Evolutionary conservation across 2,113 vertebrate species (phyloP).

Genomic region (Oncorhynchus mykiss): DNA sequence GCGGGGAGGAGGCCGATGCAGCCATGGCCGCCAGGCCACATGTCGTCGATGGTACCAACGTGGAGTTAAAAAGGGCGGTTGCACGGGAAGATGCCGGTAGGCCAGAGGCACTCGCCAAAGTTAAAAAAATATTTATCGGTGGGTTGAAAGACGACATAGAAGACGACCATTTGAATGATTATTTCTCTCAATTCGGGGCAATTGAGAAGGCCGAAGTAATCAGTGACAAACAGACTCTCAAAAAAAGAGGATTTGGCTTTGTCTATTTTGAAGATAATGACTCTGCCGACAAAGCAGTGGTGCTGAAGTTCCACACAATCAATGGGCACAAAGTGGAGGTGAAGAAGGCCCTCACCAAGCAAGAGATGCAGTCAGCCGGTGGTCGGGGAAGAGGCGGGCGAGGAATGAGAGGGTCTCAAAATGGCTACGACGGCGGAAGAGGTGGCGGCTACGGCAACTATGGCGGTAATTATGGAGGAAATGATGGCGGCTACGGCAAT

Average conservation of each 20-base stretch:
- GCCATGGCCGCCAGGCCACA: slow-evolving; percentile 83
- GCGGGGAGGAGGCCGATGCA: slow-evolving; percentile 84
- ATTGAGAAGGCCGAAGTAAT: slow-evolving; percentile 88
- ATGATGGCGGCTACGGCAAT: slow-evolving; percentile 78
- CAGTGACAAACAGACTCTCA: slow-evolving; percentile 84
- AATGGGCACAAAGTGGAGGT: slow-evolving; percentile 88
- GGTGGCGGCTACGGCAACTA: slow-evolving; percentile 82
- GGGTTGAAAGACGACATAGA: slow-evolving; percentile 85
- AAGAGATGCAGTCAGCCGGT: slow-evolving; percentile 81
- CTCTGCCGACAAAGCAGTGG: slow-evolving; percentile 84
- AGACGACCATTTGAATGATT: slow-evolving; percentile 82
- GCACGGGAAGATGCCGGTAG: slow-evolving; percentile 85
- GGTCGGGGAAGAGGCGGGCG: slow-evolving; percentile 81
- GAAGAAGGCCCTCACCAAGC: slow-evolving; percentile 86
- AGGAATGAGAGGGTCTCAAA: slow-evolving; percentile 78
- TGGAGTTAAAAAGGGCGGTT: slow-evolving; percentile 88
- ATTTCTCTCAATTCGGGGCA: slow-evolving; percentile 84
- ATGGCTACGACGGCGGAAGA: slow-evolving; percentile 80
- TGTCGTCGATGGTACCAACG: slow-evolving; percentile 84
- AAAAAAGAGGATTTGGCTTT: slow-evolving; percentile 87
- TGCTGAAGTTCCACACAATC: slow-evolving; percentile 86
- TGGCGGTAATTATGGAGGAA: slow-evolving; percentile 75
- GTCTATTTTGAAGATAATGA: slow-evolving; percentile 87
- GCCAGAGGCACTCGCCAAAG: slow-evolving; percentile 84
- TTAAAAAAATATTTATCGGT: slow-evolving; percentile 87